A percentile compares a stretch with the other conserved stretches of the same genome.
phyloP scores from a whole-genome alignment of 2,888 invertebrate genomes.

The Protonemura montana region DNA sequence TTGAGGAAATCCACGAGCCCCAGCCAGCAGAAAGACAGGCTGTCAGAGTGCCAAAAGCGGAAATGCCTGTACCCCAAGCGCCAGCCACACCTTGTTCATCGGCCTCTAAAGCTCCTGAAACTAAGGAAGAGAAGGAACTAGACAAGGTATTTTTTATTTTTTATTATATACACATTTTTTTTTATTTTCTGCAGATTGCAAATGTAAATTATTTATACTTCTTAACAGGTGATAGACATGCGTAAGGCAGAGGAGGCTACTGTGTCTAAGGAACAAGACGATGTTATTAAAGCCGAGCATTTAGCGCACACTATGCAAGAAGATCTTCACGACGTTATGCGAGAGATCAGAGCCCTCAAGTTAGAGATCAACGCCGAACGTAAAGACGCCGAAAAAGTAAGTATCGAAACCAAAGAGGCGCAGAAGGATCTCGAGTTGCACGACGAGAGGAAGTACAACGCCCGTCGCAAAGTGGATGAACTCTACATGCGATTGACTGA shows the following conservation, averaged over 20 bases:
- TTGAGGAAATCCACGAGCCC: not conserved
- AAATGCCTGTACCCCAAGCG: not conserved
- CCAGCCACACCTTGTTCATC: not conserved
- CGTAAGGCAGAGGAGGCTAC: not conserved
- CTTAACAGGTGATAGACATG: not conserved
- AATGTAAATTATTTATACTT: no score
- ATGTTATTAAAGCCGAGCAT: conserved; percentile 13
- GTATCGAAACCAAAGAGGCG: conserved; percentile 8
- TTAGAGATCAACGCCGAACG: not conserved
- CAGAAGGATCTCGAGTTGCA: not conserved
- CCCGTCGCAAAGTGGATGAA: not conserved
- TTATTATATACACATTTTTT: no score
- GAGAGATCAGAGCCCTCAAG: not conserved
- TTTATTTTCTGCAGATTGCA: no score
- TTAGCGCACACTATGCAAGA: not conserved
- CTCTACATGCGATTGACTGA: not conserved
- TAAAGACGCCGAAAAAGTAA: not conserved
- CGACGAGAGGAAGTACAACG: conserved; percentile 18
- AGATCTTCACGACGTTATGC: not conserved
- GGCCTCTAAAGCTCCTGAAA: not conserved
- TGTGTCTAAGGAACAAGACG: not conserved
- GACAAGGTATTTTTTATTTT: not conserved
- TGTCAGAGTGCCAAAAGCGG: not conserved
- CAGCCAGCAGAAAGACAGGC: not conserved
- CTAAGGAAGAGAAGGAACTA: not conserved